These are phyloP conservation scores for Copidosoma aretas DNA, from an alignment of 2,888 invertebrate species.

Conservation along the genomic window DNA sequence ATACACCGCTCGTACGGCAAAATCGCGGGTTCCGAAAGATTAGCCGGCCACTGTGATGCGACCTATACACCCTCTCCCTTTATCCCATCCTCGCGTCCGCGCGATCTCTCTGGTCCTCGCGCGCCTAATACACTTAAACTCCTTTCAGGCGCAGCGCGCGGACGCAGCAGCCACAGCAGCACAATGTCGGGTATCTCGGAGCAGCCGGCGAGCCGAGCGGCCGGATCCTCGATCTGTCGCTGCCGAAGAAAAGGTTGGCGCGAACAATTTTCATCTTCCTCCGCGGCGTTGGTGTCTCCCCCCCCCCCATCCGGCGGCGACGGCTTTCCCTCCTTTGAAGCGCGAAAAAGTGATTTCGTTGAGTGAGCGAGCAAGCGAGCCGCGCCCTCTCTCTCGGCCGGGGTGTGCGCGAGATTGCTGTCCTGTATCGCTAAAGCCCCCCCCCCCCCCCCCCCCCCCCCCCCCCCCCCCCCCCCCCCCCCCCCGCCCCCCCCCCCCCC, in stretches of 20 bases:
- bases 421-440: conserved; percentile 1
- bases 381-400: background rate
- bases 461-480: background rate
- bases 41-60: too few relatives aligned
- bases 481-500: too few relatives aligned
- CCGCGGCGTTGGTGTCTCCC: background rate
- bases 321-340: conserved; percentile 14
- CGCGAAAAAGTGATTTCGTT: conserved; percentile 18
- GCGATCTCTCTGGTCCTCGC: conserved; percentile 1
- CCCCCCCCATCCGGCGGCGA: background rate
- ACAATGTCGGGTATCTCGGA: conserved; percentile 34
- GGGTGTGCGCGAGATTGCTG: background rate
- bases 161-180: conserved; percentile 43
- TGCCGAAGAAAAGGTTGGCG: conserved; percentile 46
- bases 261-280: conserved; percentile 16
- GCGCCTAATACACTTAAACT: background rate
- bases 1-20: too few relatives aligned
- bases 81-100: background rate
- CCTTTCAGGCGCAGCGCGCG: conserved; percentile 41
- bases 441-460: background rate
- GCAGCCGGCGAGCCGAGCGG: conserved; percentile 42
- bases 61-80: too few relatives aligned
- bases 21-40: too few relatives aligned
- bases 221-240: conserved; percentile 50
- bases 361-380: conserved; percentile 7